These are phyloP conservation scores for Cecropterus lyciades DNA, from an alignment of 1,140 invertebrate species.

Conservation along the genomic window DNA sequence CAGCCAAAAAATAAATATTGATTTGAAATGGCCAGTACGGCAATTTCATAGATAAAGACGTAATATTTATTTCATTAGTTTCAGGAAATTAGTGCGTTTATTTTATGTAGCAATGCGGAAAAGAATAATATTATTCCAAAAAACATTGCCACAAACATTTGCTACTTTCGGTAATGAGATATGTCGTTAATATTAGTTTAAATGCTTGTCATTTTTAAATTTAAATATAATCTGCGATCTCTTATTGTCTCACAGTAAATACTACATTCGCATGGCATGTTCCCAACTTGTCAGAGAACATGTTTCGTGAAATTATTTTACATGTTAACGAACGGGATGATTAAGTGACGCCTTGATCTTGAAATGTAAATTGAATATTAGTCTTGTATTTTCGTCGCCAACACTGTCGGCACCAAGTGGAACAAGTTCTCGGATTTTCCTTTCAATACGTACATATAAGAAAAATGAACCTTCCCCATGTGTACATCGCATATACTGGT, in stretches of 20 bases:
- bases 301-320: conserved; percentile 11
- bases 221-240: neutral
- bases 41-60: no score
- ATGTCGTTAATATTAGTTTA: conserved; percentile 21
- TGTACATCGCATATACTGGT: no score
- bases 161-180: conserved; percentile 12
- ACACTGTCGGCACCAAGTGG: neutral
- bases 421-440: neutral
- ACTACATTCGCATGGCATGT: neutral
- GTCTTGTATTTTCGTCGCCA: conserved; percentile 7
- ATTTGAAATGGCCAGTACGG: no score
- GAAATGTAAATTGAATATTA: conserved; percentile 7
- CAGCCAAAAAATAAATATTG: no score
- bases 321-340: conserved; percentile 22
- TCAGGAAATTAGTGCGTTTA: no score
- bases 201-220: conserved; percentile 2
- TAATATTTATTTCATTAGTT: no score
- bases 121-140: no score
- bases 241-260: neutral
- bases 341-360: conserved; percentile 33
- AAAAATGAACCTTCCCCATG: no score
- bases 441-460: neutral
- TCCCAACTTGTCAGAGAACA: neutral
- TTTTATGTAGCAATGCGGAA: conserved; percentile 7
- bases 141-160: conserved; percentile 10